Evolutionary conservation across 2,113 vertebrate species (phyloP), one percentile per base, ranked within the genome.

Genomic region (Plestiodon gilberti): DNA sequence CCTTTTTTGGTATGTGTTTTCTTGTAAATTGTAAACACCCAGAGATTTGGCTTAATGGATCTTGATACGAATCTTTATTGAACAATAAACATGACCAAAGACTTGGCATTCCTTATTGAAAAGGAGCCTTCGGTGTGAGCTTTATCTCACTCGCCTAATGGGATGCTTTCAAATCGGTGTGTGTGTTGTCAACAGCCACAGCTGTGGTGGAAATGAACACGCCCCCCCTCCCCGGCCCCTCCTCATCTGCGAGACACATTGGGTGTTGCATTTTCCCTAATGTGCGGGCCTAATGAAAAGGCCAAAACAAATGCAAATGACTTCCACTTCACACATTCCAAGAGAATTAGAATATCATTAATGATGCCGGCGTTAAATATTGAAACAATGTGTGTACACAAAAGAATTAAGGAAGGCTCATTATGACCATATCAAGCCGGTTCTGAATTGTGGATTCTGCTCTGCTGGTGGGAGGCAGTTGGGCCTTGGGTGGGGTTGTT

Each of bases 261-360:
- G 87, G 92, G 92, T 83, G 0, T 17, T 74, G 85, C 65, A 67
- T 89, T 85, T 88, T 88, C 10, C 65, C 23, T 79, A 84, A 88
- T 75, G 48, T 8, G 8, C 4, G 85, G 85, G 81, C 75, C 81
- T 64, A 90, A 91, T 0, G 11, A 77, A 91, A 90, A 67, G 52
- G 64, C 81, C 65, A 74, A 59, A 93, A 93, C 88, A n/a, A 89
- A 95, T 94, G 95, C 90, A 90, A 93, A 94, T 91, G 82, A 89
- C 78, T 87, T 87, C 92, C 90, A 91, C 91, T 91, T 87, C 48
- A 59, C 80, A 67, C 80, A 81, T 90, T 91, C 86, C 85, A 82
- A 85, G 91, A 91, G 93, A 93, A 93, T 93, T 94, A 91, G 89
- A 89, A 90, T 90, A 87, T 86, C 87, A 86, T 95, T 93, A 93